Base-by-base conservation (phyloP, 2,888 invertebrate species). In the Marronus borbonicus region DNA sequence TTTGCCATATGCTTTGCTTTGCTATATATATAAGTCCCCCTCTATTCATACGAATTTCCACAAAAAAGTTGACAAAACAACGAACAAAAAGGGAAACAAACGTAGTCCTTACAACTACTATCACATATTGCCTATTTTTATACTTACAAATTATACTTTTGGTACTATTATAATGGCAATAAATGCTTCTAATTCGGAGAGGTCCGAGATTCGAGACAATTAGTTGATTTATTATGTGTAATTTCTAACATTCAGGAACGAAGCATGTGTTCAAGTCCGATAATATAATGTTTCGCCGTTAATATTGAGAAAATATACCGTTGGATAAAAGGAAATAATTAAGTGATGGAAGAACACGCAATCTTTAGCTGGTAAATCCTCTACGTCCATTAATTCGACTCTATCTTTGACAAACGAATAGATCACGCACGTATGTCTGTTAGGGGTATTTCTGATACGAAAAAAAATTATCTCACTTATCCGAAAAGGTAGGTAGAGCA, bases 261-360 rank as follows among this genome's bases (percentile, higher is more conserved):
- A 39, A 55, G 64, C 70, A 72, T 66, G 58, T 76, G 76, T 76
- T 76, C 50, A 66, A 20, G 28, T 14, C 76, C 60, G 76, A 76
- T 76, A 69, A 66, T 52, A n/a, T 52, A 69, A 52, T 52, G 52
- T 31, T 20, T 28, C 8, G 52, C 69, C 52, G 52, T 50, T 69
- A 69, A 52, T 52, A 69, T 52, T 20, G 50, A 69, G 69, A 31
- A 69, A 44, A 69, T 69, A 69, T 69, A 52, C 52, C 62, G 78
- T 77, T 58, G 74, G 52, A 68, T 55, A 55, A 50, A 14, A 55
- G 77, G 76, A 80, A 80, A 79, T 79, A 80, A 80, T 79, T 80
- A 80, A 79, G 76, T 69, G 78, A 77, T 49, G 78, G 72, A 65
- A 49, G 76, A 77, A 66, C 80, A 80, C 79, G 80, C 80, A 78